phyloP scores from a whole-genome alignment of 1,140 invertebrate species.

The Brevipalpus yothersi region DNA sequence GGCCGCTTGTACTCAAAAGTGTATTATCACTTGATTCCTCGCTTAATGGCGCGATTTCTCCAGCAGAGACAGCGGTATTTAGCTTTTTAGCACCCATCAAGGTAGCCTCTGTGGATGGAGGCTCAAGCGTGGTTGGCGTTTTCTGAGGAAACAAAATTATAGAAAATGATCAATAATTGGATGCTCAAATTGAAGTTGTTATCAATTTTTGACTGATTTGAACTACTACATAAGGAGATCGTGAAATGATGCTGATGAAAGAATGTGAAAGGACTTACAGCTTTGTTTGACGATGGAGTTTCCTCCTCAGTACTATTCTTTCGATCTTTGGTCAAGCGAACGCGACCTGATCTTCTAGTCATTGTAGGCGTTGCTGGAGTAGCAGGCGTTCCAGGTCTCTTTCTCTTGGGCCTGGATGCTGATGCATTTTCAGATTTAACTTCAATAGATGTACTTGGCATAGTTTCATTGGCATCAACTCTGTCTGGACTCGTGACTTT shows the following conservation, averaged over 20 bases:
- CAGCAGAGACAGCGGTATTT: no score
- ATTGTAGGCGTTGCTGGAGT: background rate
- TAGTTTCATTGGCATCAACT: background rate
- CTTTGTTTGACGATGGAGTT: background rate
- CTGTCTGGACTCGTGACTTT: background rate
- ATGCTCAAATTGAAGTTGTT: no score
- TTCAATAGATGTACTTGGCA: background rate
- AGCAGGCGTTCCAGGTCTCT: background rate
- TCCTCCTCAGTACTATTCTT: background rate
- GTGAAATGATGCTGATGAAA: background rate
- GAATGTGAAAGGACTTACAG: background rate
- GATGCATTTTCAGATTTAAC: background rate
- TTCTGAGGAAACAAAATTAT: no score
- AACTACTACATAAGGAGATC: no score
- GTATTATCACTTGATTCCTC: constrained; percentile 8
- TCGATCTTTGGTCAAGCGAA: background rate
- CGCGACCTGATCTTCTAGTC: background rate
- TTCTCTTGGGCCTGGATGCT: background rate
- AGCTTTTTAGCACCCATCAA: background rate
- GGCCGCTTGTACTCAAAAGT: no score
- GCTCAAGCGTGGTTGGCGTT: background rate
- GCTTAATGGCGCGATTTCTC: background rate
- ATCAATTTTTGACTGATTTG: no score
- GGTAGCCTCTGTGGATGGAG: background rate
- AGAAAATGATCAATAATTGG: no score